Evolutionary conservation across 2,888 invertebrate genomes (phyloP), one percentile per base, ranked within the genome.

Genomic region (Leptogaster cylindrica): DNA sequence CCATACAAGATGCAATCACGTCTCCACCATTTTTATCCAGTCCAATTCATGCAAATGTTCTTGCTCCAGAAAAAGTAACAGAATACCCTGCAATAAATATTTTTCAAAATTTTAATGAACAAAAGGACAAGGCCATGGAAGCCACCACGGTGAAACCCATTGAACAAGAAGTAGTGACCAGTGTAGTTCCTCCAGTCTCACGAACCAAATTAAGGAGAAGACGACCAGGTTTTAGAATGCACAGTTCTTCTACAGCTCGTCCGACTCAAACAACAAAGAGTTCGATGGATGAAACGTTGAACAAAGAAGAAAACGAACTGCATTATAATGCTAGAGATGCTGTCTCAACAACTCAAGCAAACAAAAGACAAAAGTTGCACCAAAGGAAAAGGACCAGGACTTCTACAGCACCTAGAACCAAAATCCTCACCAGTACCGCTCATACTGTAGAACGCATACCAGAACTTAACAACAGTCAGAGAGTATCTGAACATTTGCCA

Each of bases 1-100:
- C 73, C 3, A 72, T 73, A 46, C 71, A 72, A 39, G 73, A 73
- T 68, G 73, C 73, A 6, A 66, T 73, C 2, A 73, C 72, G 12
- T 63, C 61, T 12, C 28, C 68, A 36, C 68, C 68, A 23, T n/a
- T n/a, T n/a, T n/a, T n/a, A n/a, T n/a, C n/a, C n/a, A n/a, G n/a
- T n/a, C n/a, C n/a, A n/a, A n/a, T 3, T 12, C 25, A 50, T 8
- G 3, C 50, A 7, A 14, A 31, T 31, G 6, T 31, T 31, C 6
- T 10, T 8, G 10, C 31, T 10, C 31, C 6, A 31, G 31, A 31
- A 1, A 10, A 8, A 31, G 31, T 31, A 1, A 31, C 7, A 8
- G 10, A 31, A 8, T 31, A 31, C 10, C 6, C 31, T 10, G 6
- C 31, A 31, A 6, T 6, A 10, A 31, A 10, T 31, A 31, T 10